phyloP scores from a whole-genome alignment of 2,797 vertebrate species.

The Graptemys geographica region DNA sequence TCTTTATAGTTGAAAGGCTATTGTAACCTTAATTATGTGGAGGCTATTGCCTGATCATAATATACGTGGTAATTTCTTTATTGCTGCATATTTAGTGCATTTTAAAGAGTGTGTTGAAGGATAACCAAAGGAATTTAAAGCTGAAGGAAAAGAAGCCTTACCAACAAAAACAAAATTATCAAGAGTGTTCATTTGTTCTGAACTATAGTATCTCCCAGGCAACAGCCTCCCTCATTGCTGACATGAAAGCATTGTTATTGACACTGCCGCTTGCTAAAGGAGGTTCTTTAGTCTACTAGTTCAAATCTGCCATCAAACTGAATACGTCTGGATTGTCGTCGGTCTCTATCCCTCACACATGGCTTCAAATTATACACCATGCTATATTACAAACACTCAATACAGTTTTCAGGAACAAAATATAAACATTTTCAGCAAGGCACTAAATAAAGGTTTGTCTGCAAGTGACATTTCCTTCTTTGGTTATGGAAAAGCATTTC shows the following conservation, averaged over 20 bases:
- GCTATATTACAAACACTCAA: neutral
- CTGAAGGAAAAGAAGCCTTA: neutral
- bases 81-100: neutral
- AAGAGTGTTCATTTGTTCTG: neutral
- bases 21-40: neutral
- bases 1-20: neutral
- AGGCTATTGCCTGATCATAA: neutral
- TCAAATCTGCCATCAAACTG: neutral
- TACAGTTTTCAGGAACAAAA: neutral
- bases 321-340: neutral
- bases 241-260: neutral
- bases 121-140: neutral
- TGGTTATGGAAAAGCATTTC: neutral
- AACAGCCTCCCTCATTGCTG: neutral
- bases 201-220: neutral
- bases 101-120: neutral
- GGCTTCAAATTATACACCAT: neutral
- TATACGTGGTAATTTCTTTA: neutral
- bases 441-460: neutral
- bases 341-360: neutral
- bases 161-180: neutral
- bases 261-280: neutral
- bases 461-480: neutral
- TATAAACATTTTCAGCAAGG: neutral
- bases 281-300: neutral